These are phyloP conservation scores for Cistogaster globosa DNA, from an alignment of 2,888 invertebrate species.

Conservation along the genomic window DNA sequence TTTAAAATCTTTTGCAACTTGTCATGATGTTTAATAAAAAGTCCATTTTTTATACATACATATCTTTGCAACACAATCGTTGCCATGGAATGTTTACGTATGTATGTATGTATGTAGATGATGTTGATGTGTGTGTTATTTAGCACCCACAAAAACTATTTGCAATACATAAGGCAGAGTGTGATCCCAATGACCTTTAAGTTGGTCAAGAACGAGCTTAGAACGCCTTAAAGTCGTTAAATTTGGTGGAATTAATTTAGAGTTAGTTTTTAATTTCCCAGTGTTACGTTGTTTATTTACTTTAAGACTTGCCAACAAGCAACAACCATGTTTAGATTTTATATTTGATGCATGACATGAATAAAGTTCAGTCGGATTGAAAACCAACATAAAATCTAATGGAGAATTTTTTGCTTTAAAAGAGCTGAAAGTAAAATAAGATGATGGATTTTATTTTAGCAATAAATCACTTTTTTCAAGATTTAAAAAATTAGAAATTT, in stretches of 20 bases:
- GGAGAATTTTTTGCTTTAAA: no score
- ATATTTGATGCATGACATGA: no score
- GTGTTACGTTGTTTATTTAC: conserved; percentile 11
- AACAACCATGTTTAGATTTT: no score
- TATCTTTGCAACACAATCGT: not conserved
- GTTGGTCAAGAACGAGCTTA: conserved; percentile 53
- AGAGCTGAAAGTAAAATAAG: no score
- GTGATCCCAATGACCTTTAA: conserved; percentile 36
- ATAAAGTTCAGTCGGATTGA: no score
- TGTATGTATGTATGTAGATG: not conserved
- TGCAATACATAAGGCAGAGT: conserved; percentile 13
- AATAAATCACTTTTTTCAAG: no score
- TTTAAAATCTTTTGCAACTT: conserved; percentile 61
- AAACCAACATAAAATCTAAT: no score
- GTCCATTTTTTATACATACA: conserved; percentile 33
- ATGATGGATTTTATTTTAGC: no score
- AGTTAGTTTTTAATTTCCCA: conserved; percentile 45
- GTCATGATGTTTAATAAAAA: conserved; percentile 46
- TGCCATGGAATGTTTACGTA: conserved; percentile 6
- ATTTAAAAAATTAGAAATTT: no score
- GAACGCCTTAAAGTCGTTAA: conserved; percentile 50
- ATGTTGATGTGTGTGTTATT: not conserved
- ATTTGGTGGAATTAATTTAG: conserved; percentile 52
- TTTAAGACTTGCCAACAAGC: conserved; percentile 31
- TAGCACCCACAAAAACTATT: conserved; percentile 19